Base-by-base conservation (phyloP, 2,797 vertebrate species). In the Bradypodion pumilum region DNA sequence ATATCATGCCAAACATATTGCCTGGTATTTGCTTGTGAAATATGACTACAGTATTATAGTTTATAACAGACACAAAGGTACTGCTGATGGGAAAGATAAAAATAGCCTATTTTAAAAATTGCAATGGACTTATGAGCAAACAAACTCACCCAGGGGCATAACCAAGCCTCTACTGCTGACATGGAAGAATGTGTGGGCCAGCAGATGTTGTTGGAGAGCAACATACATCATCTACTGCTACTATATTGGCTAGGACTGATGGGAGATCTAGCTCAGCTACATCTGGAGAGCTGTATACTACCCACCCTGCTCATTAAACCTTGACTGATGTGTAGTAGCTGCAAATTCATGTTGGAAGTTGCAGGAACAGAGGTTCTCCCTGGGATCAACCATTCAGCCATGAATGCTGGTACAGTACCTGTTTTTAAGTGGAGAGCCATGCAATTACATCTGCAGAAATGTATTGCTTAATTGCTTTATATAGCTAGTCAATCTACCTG, bases 71-170 rank as follows among this genome's bases (percentile, higher is more conserved):
- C 27, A 52, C 49, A 59, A 5, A 62, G 1, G 0, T 84, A 25
- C 70, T 80, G 60, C 81, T 62, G 44, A 21, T 72, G 66, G 37
- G 42, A 72, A 56, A 72, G 25, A 78, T 78, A 21, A 78, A 49
- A 72, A 29, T 60, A 3, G 15, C 19, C 46, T 15, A 29, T 29
- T 49, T 44, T 78, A 29, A 12, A 25, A 9, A 44, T 10, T 16
- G 32, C 0, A 80, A 44, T 74, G 35, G 62, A 23, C n/a, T 27
- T 70, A 56, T 59, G 16, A 32, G 7, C 25, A 29, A 1, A 29
- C 49, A 32, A 32, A 25, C 6, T 66, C n/a, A 78, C 19, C 19
- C 9, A n/a, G 27, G 29, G 12, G 37, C 16, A 46, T 32, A 49
- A 19, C 9, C 15, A 27, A 66, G 5, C 19, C 15, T 82, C 35